Evolutionary conservation across 1,140 invertebrate species (phyloP).

Genomic region (Drosophila micromelanica): DNA sequence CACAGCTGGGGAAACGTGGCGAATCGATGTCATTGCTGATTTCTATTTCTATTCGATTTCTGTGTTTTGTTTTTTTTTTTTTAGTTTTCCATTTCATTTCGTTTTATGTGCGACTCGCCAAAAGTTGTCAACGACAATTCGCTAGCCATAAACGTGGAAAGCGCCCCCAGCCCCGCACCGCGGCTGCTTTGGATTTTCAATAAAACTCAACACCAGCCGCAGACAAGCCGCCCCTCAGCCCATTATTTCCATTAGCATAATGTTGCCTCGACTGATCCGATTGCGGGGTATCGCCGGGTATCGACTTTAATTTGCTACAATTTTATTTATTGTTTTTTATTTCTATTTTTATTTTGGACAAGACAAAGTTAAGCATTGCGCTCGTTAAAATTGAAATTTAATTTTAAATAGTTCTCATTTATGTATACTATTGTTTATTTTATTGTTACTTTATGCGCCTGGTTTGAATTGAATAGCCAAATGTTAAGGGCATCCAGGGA

Average conservation of each 20-base stretch:
- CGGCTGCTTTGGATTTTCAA: slow-evolving; percentile 48
- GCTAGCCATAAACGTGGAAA: slow-evolving; percentile 48
- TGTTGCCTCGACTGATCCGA: slow-evolving; percentile 53
- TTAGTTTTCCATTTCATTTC: slow-evolving; percentile 79
- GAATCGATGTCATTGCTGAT: slow-evolving; percentile 44
- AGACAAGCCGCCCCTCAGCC: slow-evolving; percentile 27
- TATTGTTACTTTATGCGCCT: slow-evolving; percentile 79
- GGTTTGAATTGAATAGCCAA: slow-evolving; percentile 55
- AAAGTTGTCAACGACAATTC: slow-evolving; percentile 77
- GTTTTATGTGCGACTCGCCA: slow-evolving; percentile 72
- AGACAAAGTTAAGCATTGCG: slow-evolving; percentile 40
- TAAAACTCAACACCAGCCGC: slow-evolving; percentile 65
- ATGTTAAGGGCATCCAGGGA: neutral
- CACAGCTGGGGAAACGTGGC: slow-evolving; percentile 48
- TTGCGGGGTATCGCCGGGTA: slow-evolving; percentile 32
- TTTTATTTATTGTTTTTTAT: slow-evolving; percentile 73
- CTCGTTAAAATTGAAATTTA: slow-evolving; percentile 65
- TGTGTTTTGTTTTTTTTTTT: slow-evolving; percentile 41
- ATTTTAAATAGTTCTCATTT: slow-evolving; percentile 77
- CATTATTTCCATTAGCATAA: slow-evolving; percentile 77
- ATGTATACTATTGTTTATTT: slow-evolving; percentile 39
- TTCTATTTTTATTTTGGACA: slow-evolving; percentile 30
- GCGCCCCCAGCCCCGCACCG: neutral
- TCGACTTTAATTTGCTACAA: slow-evolving; percentile 68
- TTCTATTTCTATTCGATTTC: slow-evolving; percentile 53